A percentile compares a stretch with the other conserved stretches of the same genome.
Conservation (phyloP, 2,888 invertebrate genomes). For the Doris montereyensis region DNA sequence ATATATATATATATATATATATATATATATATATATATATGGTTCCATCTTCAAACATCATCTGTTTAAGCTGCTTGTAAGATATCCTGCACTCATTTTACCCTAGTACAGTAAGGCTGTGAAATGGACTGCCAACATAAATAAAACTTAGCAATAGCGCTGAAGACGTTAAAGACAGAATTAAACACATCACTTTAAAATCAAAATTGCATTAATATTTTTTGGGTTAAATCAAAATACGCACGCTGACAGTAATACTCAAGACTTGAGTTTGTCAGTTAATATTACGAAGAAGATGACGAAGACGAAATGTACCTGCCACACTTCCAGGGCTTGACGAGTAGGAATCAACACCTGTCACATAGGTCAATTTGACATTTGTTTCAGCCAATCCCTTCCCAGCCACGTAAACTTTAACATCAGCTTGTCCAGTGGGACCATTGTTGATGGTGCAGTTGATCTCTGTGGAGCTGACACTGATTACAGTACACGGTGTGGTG, state of each 20-base stretch:
- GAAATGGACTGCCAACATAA: too few species aligned
- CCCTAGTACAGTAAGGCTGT: too few species aligned
- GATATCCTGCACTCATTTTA: too few species aligned
- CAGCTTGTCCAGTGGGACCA: background rate
- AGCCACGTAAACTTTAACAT: background rate
- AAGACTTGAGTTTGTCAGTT: background rate
- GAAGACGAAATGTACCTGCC: background rate
- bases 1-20: too few species aligned
- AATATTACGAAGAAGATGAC: background rate
- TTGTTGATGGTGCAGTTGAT: background rate
- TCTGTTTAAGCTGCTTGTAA: too few species aligned
- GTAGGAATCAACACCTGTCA: background rate
- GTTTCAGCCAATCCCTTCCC: background rate
- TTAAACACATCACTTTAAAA: too few species aligned
- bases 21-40: too few species aligned
- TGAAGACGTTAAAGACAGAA: too few species aligned
- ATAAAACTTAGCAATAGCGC: too few species aligned
- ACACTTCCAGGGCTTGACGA: background rate
- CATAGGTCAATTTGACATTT: background rate
- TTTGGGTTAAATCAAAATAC: too few species aligned
- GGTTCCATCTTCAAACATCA: too few species aligned
- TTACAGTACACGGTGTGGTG: background rate
- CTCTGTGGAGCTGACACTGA: background rate
- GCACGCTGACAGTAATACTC: background rate
- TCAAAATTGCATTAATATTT: too few species aligned